phyloP scores from a whole-genome alignment of 2,797 vertebrate species.

The Clarias platycephalus region DNA sequence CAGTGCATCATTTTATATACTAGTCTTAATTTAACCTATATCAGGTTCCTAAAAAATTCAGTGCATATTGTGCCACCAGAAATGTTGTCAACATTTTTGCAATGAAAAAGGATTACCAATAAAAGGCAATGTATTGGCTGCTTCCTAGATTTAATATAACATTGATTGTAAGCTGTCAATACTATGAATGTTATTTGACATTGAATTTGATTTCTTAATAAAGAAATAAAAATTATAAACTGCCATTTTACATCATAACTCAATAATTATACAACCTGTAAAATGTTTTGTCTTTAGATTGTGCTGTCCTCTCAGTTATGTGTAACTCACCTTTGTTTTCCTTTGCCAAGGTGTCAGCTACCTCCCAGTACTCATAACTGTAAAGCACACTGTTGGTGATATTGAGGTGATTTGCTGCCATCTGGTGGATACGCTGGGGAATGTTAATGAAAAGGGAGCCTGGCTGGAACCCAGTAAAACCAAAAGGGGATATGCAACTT shows the following conservation, averaged over 20 bases:
- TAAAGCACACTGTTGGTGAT: slow-evolving; percentile 98
- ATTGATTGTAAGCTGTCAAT: not conserved
- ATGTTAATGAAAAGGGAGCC: slow-evolving; percentile 88
- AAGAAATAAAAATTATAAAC: not conserved
- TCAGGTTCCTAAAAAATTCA: not conserved
- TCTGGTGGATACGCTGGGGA: slow-evolving; percentile 98
- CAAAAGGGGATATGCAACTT: slow-evolving; percentile 79
- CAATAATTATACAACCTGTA: not conserved
- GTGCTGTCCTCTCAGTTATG: not conserved
- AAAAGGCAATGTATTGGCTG: not conserved
- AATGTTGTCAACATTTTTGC: not conserved
- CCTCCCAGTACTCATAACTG: slow-evolving; percentile 99
- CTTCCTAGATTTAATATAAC: not conserved
- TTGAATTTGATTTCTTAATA: not conserved
- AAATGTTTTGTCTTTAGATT: not conserved
- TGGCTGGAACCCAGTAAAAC: slow-evolving; percentile 82
- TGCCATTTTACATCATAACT: not conserved
- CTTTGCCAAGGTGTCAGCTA: slow-evolving; percentile 94
- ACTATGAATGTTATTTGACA: not conserved
- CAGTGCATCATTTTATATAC: not conserved
- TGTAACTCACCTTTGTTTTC: slow-evolving; percentile 88
- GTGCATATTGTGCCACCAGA: not conserved
- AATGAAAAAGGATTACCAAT: not conserved
- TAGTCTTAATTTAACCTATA: not conserved
- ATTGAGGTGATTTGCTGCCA: slow-evolving; percentile 97